A percentile compares a stretch with the other conserved stretches of the same genome.
Evolutionary conservation across 1,140 invertebrate genomes (phyloP).

Genomic region (Achatina immaculata): DNA sequence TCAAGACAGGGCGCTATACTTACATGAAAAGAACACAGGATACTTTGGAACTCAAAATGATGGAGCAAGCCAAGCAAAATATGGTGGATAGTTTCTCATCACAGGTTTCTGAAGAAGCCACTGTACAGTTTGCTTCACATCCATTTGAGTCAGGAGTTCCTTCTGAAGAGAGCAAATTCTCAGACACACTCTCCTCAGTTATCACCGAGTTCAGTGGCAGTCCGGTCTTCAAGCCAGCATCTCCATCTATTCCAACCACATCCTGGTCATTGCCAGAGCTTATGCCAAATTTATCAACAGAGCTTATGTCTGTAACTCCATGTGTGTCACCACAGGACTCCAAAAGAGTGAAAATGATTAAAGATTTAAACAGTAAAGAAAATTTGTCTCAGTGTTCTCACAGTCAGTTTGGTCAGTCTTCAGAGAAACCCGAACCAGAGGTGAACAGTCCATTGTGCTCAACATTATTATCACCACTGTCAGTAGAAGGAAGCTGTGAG

Average conservation of each 20-base stretch:
- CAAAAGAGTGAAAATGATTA: neutral
- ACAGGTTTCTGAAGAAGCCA: neutral
- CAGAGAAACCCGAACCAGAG: neutral
- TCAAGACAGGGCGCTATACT: conserved; percentile 50
- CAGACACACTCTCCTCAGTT: neutral
- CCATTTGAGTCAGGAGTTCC: neutral
- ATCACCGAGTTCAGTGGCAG: neutral
- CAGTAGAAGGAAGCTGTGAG: neutral
- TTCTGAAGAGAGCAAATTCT: neutral
- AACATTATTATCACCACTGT: neutral
- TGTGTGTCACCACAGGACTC: neutral
- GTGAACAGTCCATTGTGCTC: neutral
- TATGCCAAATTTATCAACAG: conserved; percentile 5
- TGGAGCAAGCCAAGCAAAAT: neutral
- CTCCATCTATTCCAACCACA: neutral
- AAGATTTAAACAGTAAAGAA: neutral
- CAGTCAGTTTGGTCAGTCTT: neutral
- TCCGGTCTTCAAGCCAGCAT: neutral
- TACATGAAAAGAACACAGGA: conserved; percentile 47
- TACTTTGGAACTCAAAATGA: conserved; percentile 45
- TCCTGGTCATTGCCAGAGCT: neutral
- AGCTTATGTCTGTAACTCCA: neutral
- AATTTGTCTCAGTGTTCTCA: neutral
- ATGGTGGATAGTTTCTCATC: neutral
- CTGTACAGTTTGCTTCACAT: neutral